Conservation (phyloP, 2,797 vertebrate species). For the Enoplosus armatus region DNA sequence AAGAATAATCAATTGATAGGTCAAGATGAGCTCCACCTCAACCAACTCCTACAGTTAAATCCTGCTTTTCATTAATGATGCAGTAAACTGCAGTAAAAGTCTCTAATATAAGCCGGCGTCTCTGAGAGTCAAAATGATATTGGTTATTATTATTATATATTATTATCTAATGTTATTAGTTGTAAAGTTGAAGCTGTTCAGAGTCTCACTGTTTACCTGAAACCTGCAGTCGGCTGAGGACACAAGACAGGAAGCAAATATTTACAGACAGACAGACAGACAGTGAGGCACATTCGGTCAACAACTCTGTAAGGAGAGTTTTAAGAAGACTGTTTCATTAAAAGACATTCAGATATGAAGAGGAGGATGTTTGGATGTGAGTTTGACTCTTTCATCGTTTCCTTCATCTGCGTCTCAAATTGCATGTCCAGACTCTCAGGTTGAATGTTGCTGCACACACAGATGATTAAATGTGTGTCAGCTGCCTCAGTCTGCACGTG, state of each 20-base stretch:
- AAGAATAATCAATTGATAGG: no score
- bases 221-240: slow-evolving; percentile 3
- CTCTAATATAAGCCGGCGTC: no score
- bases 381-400: no score
- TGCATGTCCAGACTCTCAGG: neutral
- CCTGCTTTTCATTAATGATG: no score
- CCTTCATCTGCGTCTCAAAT: neutral
- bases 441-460: neutral
- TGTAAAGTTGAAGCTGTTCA: no score
- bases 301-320: neutral
- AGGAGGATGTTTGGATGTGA: no score
- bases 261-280: neutral
- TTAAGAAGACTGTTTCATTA: neutral
- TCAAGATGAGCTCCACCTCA: no score
- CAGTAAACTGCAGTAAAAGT: no score
- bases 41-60: no score
- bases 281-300: neutral
- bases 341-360: neutral
- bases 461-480: neutral
- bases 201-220: neutral
- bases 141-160: no score
- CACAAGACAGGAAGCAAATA: neutral
- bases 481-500: neutral
- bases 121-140: no score
- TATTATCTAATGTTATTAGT: no score